Evolutionary conservation across 2,888 invertebrate genomes (phyloP), one percentile per base, ranked within the genome.

Genomic region (Strigamia crassipes): DNA sequence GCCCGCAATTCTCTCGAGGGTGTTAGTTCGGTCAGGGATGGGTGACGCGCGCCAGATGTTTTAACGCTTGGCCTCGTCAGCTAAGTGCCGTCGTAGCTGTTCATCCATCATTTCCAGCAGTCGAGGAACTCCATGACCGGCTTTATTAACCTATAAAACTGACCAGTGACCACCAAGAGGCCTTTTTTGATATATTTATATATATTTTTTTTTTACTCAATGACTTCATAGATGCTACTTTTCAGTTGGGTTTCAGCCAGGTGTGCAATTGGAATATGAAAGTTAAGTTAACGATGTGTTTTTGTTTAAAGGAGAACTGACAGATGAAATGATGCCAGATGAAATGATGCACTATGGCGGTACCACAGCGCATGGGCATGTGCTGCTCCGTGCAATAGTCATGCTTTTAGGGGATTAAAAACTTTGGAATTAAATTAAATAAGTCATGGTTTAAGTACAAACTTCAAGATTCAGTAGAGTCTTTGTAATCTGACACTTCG

Each of bases 41-140:
- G 66, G 27, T 66, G 66, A 27, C 66, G 23, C 66, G 66, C 66
- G 66, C 66, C 66, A 66, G 66, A 66, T 66, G 66, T 66, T 66
- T 66, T 66, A 66, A 66, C 66, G 66, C 23, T 66, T 66, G 66
- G 66, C 15, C 66, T 66, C 66, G 66, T 66, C 27, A 31, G 66
- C 66, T 66, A 66, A 66, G 66, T 66, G 66, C 66, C 15, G 66
- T 27, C 66, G 66, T 66, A 66, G 66, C 66, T 66, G 66, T 66
- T 66, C 66, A 66, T 66, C 66, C 66, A 66, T 66, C 66, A 66
- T 66, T 66, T 66, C 66, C 66, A 66, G 66, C 66, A 23, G 66
- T 66, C 27, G 66, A 66, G 66, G 3, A 66, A 27, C 66, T n/a
- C 66, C 66, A 66, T 66, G 66, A 31, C 66, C 66, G 27, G 66